A percentile compares a stretch with the other conserved stretches of the same genome.
Evolutionary conservation across 2,888 invertebrate species (phyloP).

Genomic region (Phengaris arion): DNA sequence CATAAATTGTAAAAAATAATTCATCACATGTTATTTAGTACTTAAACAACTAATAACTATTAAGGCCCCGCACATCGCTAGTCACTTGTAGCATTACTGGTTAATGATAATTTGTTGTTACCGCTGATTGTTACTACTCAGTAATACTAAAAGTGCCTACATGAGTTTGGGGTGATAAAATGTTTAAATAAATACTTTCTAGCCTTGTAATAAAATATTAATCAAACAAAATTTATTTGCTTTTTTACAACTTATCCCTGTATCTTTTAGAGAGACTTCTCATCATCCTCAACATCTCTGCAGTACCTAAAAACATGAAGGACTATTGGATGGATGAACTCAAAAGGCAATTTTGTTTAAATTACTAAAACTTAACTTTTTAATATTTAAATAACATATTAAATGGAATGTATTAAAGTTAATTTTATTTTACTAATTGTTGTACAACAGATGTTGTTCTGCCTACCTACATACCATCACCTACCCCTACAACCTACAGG

Average conservation of each 20-base stretch:
- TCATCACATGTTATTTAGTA: slow-evolving; percentile 27
- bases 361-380: not conserved
- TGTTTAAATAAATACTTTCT: slow-evolving; percentile 27
- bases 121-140: not conserved
- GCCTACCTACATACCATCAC: too few species aligned
- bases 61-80: not conserved
- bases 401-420: not conserved
- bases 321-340: too few species aligned
- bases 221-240: slow-evolving; percentile 19
- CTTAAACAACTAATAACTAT: slow-evolving; percentile 23
- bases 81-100: not conserved
- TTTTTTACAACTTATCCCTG: not conserved
- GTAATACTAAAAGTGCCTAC: slow-evolving; percentile 8
- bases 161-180: not conserved
- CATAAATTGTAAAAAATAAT: slow-evolving; percentile 24
- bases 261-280: not conserved
- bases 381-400: not conserved
- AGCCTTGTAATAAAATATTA: slow-evolving; percentile 29
- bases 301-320: not conserved
- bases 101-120: not conserved
- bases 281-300: not conserved
- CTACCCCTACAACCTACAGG: too few species aligned
- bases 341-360: not conserved
- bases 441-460: too few species aligned
- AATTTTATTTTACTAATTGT: not conserved